Conservation (phyloP, 2,797 vertebrate genomes). For the Neostethus bicornis region DNA sequence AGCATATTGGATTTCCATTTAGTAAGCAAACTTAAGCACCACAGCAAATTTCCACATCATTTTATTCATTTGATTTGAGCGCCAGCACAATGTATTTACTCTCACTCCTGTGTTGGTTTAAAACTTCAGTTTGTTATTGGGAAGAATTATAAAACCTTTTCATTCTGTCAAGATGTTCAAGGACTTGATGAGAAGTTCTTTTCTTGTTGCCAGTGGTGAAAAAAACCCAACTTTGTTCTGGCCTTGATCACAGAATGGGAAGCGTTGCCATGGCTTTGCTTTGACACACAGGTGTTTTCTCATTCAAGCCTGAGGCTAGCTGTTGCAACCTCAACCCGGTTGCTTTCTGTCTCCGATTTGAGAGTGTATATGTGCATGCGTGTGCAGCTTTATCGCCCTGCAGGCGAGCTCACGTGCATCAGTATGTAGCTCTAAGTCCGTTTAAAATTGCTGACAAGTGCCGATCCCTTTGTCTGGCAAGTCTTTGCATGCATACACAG, state of each 20-base stretch:
- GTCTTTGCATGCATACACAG: slow-evolving; percentile 58
- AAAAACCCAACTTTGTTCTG: slow-evolving; percentile 37
- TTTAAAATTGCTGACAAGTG: slow-evolving; percentile 74
- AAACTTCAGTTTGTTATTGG: not conserved
- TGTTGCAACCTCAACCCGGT: slow-evolving; percentile 67
- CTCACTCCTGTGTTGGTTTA: slow-evolving; percentile 1
- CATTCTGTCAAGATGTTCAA: slow-evolving; percentile 60
- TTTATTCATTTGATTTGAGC: slow-evolving; percentile 9
- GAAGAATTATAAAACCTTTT: not conserved
- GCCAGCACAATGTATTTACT: slow-evolving; percentile 16
- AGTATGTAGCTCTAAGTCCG: slow-evolving; percentile 58
- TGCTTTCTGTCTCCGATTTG: slow-evolving; percentile 53
- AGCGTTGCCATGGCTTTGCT: slow-evolving; percentile 68
- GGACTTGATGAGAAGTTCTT: slow-evolving; percentile 37
- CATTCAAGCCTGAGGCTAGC: slow-evolving; percentile 66
- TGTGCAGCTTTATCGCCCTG: slow-evolving; percentile 45
- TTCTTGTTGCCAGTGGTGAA: slow-evolving; percentile 48
- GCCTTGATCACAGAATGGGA: slow-evolving; percentile 68
- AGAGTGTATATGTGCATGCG: slow-evolving; percentile 19
- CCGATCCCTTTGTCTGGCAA: slow-evolving; percentile 74
- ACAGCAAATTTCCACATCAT: not conserved
- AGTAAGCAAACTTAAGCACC: slow-evolving; percentile 7
- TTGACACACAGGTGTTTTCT: slow-evolving; percentile 73
- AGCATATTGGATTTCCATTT: slow-evolving; percentile 11
- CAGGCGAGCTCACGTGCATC: slow-evolving; percentile 49